Evolutionary conservation across 2,888 invertebrate species (phyloP), one percentile per base, ranked within the genome.

Genomic region (Drosophila trichaetosa): DNA sequence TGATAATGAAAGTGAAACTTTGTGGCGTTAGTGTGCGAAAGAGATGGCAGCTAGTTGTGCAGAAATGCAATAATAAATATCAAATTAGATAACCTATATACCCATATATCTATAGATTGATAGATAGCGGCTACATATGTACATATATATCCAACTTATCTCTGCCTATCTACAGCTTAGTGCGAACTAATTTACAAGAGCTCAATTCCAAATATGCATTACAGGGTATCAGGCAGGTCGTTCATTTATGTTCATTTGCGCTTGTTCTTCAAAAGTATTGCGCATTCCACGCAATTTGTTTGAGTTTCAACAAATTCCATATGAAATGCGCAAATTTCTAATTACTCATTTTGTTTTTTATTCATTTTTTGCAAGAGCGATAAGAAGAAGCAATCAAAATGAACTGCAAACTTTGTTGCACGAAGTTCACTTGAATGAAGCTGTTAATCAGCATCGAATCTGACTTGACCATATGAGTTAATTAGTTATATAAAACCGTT

Each of bases 1-100:
- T 87, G 89, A 87, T 89, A 87, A 87, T 68, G 78, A 89, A 87
- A 87, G 89, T 69, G 60, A 58, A 69, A 60, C 38, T 59, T 53
- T 16, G 57, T 29, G 34, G n/a, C 34, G 29, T 8, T 31, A 10
- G 16, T 31, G 67, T 54, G 58, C 42, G 46, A 76, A 42, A 59
- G 57, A 77, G 61, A 49, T 46, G 49, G 51, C 36, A 61, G 27
- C 29, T 29, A n/a, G 16, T 8, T 7, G 34, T 38, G 58, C 31
- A 52, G 33, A 61, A 72, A 64, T 78, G 78, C 72, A 78, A 66
- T 58, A 66, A 46, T 49, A 76, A 76, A 62, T 40, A 49, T 27
- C n/a, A 34, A 52, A 27, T 38, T 53, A 34, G 51, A 51, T 27
- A 40, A 18, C 16, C 34, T 2, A 16, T 46, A 24, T 4, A 46